Percentiles rank a stretch among this genome's conserved stretches.
These are phyloP conservation scores for Oikopleura vanhoeffeni DNA, from an alignment of 23 tunicate species.

Conservation along the genomic window DNA sequence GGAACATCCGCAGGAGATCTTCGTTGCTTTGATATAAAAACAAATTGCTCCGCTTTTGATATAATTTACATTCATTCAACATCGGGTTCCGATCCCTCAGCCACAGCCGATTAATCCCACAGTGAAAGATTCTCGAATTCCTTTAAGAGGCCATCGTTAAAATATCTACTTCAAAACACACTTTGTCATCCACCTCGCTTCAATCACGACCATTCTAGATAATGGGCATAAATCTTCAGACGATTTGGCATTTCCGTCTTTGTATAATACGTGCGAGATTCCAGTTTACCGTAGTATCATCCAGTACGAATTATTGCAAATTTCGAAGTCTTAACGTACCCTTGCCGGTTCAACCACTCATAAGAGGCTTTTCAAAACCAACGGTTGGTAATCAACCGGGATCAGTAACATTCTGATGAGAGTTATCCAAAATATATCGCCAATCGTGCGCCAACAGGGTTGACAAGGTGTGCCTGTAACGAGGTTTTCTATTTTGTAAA, in stretches of 20 bases:
- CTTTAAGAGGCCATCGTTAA: conserved; percentile 58
- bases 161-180: conserved; percentile 42
- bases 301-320: conserved; percentile 51
- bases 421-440: conserved; percentile 37
- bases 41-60: conserved; percentile 43
- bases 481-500: no score
- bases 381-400: conserved; percentile 56
- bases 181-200: neutral
- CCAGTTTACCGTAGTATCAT: conserved; percentile 28
- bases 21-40: conserved; percentile 85
- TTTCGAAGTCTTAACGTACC: conserved; percentile 32
- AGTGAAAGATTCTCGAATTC: conserved; percentile 82
- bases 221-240: conserved; percentile 71
- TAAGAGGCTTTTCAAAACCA: conserved; percentile 48
- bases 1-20: conserved; percentile 61
- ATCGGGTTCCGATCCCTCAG: conserved; percentile 39
- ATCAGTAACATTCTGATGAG: conserved; percentile 35
- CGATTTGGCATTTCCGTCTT: conserved; percentile 84
- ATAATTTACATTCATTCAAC: no score
- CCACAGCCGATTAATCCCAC: conserved; percentile 48
- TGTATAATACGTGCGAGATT: conserved; percentile 48
- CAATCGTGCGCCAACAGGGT: conserved; percentile 32
- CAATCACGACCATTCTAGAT: conserved; percentile 22
- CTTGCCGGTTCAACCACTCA: conserved; percentile 58
- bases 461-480: conserved; percentile 43